Base-by-base conservation (phyloP, 2,888 invertebrate species). In the Phorcus lineatus region DNA sequence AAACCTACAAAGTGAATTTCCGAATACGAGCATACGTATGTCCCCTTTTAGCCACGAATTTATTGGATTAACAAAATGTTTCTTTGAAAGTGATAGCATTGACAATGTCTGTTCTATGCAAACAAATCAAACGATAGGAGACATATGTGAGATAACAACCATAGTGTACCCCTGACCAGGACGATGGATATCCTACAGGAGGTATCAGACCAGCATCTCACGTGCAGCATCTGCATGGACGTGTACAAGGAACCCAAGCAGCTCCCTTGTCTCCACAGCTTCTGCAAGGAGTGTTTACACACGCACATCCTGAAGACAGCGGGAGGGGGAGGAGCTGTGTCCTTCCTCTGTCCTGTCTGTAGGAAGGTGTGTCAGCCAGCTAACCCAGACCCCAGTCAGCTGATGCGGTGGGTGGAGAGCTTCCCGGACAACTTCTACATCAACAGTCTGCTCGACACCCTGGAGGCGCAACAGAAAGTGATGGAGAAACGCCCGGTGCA, bases 371-470 rank as follows among this genome's bases (percentile, higher is more conserved):
- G 54, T 31, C 24, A n/a, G 28, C 76, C 76, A 17, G 2, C 76
- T 4, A 31, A 77, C 31, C 54, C 76, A 3, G 57, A 77, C 17
- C 76, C 76, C n/a, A 24, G 0, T 19, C 54, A 54, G 31, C 2
- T 77, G 17, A 17, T 31, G 17, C 7, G 19, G 7, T 77, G 76
- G 76, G 76, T 57, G 22, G 76, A 77, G 17, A 55, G 55, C 53
- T 77, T 55, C 54, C 76, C 76, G 2, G 31, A 53, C 36, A 77
- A 77, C 55, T 77, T 77, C 76, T 77, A 28, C 55, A 77, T 77
- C 31, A 31, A 31, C 13, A 77, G 55, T 36, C 76, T 77, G 7
- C 17, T 77, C 31, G 28, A 54, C 54, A 77, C 53, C 11, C 31
- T 57, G 31, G 57, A 77, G n/a, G 17, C 54, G 13, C 28, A 36